Base-by-base conservation (phyloP, 2,113 vertebrate genomes). In the Manacus vitellinus region DNA sequence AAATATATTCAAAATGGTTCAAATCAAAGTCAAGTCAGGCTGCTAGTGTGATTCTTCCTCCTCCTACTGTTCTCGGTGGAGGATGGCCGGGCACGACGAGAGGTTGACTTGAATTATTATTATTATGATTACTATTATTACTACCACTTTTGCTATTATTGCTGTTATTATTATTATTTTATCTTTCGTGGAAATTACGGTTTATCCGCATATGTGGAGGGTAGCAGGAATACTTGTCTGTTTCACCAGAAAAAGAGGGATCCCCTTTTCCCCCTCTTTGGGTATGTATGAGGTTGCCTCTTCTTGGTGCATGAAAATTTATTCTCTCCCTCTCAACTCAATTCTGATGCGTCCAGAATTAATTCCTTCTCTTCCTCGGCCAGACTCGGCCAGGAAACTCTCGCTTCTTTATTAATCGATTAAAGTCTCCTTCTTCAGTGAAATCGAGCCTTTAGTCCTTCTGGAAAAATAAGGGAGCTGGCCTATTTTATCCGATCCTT, bases 1-100 rank as follows among this genome's bases (percentile, higher is more conserved):
- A 98, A 98, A 98, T 97, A 98, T 97, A 98, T 98, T 98, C 98
- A 98, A 98, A 98, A 98, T 95, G 97, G 97, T 97, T 98, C 97
- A 97, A 98, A 98, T 97, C 97, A 97, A 95, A 98, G 97, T 98
- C 97, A 97, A 97, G 92, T 89, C 75, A 96, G 83, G 62, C 96
- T 97, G 90, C 96, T 95, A 92, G 87, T 77, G 88, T 3, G 72
- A 75, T 78, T 91, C 91, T 92, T 90, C 96, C 91, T 79, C 91
- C 95, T 88, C 85, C 92, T 88, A 77, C 94, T 76, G 14, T 93
- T 89, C 66, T 93, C 81, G 96, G 96, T 96, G 84, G 94, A 95
- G 95, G 77, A 92, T 95, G 70, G 37, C 41, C 92, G 75, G 87
- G 81, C 89, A 94, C 55, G 78, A 91, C 71, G 85, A 96, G 97